A percentile compares a stretch with the other conserved stretches of the same genome.
These are phyloP conservation scores for Strix aluco DNA, from an alignment of 2,113 vertebrate species.

Conservation along the genomic window DNA sequence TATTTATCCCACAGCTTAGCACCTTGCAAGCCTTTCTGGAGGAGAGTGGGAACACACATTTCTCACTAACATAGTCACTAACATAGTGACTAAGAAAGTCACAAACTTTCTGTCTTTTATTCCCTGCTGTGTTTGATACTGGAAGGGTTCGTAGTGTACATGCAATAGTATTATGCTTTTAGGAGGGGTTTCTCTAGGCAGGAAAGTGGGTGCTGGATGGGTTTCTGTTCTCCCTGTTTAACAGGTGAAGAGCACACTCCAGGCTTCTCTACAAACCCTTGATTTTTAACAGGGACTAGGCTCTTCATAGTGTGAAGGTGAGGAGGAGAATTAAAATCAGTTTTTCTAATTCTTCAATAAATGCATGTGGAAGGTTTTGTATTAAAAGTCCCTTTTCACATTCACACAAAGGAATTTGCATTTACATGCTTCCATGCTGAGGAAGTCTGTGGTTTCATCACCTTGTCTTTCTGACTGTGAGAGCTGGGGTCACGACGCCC, in stretches of 20 bases:
- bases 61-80: not conserved
- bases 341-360: not conserved
- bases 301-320: not conserved
- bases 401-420: constrained; percentile 21
- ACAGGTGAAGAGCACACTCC: not conserved
- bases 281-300: not conserved
- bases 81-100: not conserved
- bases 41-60: not conserved
- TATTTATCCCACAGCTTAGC: not conserved
- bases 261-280: not conserved
- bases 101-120: not conserved
- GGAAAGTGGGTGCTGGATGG: not conserved
- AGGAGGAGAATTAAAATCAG: not conserved
- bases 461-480: not conserved
- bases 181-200: not conserved
- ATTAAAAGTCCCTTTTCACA: not conserved
- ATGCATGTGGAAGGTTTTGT: not conserved
- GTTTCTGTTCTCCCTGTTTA: not conserved
- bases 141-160: not conserved
- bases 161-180: not conserved
- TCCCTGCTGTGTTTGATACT: not conserved
- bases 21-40: not conserved
- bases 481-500: not conserved
- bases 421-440: not conserved
- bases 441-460: not conserved